Evolutionary conservation across 2,797 vertebrate species (phyloP), one percentile per base, ranked within the genome.

Genomic region (Rallus crepitans): DNA sequence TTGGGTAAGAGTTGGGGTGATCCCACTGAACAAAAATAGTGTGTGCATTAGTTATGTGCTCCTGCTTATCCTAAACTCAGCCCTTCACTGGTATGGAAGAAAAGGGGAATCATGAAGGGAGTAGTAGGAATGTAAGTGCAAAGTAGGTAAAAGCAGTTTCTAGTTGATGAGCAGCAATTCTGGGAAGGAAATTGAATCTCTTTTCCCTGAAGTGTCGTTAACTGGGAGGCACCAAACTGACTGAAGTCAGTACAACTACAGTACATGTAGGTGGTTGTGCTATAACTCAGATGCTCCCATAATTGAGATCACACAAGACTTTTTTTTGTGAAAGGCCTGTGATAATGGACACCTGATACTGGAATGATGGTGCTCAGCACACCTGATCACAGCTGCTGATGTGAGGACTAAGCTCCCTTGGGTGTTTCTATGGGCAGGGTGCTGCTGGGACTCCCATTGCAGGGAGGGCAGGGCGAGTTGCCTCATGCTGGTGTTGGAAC

Each of bases 161-260:
- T n/a, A 33, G 18, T 15, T 90, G 11, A 12, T 30, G 55, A 28
- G 60, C 47, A 61, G 69, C 48, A 64, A 0, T 18, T 3, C 33
- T 82, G 47, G 50, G 50, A 13, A 47, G 35, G 70, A 60, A 19
- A 35, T 42, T 50, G 48, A 77, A 16, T 48, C 17, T 57, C 6
- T 6, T 15, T 40, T 65, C 15, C 21, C 39, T 1, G 1, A 17
- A 63, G 25, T 12, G 52, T 10, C 2, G 2, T 11, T 33, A 19
- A 16, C 15, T 66, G 72, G 55, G 53, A 93, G 60, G 35, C 2
- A 1, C 20, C 35, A 27, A 52, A 47, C 12, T 24, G 30, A 18
- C 15, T 1, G 0, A 33, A 70, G 45, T 23, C 35, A 4, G 0
- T 15, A 70, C 64, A 48, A 28, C 35, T 40, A 9, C 15, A n/a